Conservation (phyloP, 2,888 invertebrate genomes). For the Blomia tropicalis region DNA sequence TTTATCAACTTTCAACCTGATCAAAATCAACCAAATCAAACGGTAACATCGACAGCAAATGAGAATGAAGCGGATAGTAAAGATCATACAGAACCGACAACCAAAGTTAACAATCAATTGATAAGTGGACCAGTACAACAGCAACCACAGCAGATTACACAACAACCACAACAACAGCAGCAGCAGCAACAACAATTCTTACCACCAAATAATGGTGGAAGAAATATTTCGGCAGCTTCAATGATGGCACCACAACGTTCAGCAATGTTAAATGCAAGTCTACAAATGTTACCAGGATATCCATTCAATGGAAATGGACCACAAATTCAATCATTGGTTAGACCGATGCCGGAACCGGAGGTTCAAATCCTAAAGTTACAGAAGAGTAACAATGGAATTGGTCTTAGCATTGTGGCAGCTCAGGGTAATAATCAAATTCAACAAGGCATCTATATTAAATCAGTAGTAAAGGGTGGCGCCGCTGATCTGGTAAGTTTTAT, state of each 20-base stretch:
- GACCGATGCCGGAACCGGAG: constrained; percentile 43
- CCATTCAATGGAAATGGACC: background rate
- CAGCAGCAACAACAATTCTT: background rate
- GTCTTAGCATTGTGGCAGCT: constrained; percentile 93
- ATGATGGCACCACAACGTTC: background rate
- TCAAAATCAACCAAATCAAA: background rate
- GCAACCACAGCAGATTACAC: background rate
- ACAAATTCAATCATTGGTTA: background rate
- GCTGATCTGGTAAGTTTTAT: constrained; percentile 39
- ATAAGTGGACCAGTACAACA: background rate
- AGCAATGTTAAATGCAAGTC: background rate
- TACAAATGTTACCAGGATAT: background rate
- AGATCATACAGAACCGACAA: constrained; percentile 21
- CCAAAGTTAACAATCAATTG: constrained; percentile 23
- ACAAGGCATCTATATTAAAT: constrained; percentile 94
- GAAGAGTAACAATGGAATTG: constrained; percentile 92
- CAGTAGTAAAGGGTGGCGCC: constrained; percentile 65
- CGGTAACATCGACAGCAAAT: background rate
- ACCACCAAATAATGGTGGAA: background rate
- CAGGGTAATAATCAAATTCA: constrained; percentile 63
- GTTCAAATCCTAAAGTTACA: constrained; percentile 70
- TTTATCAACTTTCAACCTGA: constrained; percentile 41
- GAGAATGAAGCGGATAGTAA: no score
- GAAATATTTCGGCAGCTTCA: background rate
- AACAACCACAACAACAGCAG: background rate